Evolutionary conservation across 2,113 vertebrate genomes (phyloP), one percentile per base, ranked within the genome.

Genomic region (Seriola quinqueradiata): DNA sequence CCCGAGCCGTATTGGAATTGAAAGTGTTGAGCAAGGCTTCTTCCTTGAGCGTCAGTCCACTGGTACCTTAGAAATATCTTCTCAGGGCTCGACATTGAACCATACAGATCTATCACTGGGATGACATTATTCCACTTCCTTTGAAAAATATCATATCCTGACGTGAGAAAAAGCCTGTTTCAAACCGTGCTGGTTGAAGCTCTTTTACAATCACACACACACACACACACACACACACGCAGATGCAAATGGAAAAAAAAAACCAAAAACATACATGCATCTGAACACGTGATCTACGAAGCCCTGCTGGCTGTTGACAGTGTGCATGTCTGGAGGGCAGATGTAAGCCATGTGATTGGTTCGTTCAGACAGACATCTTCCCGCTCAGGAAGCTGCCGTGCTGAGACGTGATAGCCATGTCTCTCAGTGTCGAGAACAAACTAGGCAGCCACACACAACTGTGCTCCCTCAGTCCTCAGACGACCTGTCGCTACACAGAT

Each of bases 91-190:
- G 48, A 66, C 60, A 75, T 82, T 48, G 57, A 52, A 68, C n/a
- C 48, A 34, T 16, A 54, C 8, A 48, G 55, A 73, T 65, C 25
- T 28, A 19, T 52, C n/a, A 4, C 32, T 19, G 13, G 25, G 57
- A 69, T 23, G 12, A 69, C 34, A 34, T 80, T 59, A 74, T 42
- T 74, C 48, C 36, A 54, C 58, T 16, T 65, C 21, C 50, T 13
- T 64, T 66, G 34, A 73, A 32, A 74, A 46, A 75, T 44, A 5
- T 9, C 44, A 74, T 2, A 57, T 52, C 38, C 52, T 13, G n/a
- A 34, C 68, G 64, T 40, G 32, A 54, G 48, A 36, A 70, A 58
- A 77, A 28, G 25, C 21, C 19, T 2, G 46, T 70, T 70, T 59
- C n/a, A 75, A 66, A 63, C 17, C 14, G 28, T 28, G 21, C 32